Evolutionary conservation across 1,140 invertebrate genomes (phyloP).

Genomic region (Habropoda laboriosa): DNA sequence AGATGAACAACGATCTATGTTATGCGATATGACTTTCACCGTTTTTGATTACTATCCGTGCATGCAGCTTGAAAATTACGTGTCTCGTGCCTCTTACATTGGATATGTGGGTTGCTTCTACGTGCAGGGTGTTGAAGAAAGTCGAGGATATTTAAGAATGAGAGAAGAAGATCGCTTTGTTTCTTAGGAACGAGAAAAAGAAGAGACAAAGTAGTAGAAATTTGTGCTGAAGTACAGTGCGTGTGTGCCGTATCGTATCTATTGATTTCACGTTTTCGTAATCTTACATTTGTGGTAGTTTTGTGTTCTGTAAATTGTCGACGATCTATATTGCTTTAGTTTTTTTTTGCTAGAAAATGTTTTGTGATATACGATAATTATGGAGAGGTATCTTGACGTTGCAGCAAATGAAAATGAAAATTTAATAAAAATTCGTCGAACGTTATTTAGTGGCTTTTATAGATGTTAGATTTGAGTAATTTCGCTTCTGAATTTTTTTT

Average conservation of each 20-base stretch:
- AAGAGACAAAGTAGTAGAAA: no score
- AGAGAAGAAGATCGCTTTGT: no score
- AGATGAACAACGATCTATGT: background rate
- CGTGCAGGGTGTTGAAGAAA: background rate
- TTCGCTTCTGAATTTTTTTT: background rate
- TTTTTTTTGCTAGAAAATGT: no score
- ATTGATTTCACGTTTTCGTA: background rate
- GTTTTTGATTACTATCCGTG: conserved; percentile 22
- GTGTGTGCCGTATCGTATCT: background rate
- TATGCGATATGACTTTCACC: conserved; percentile 2
- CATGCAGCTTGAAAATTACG: conserved; percentile 40
- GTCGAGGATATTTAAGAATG: background rate
- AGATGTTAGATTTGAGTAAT: background rate
- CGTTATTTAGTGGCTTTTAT: background rate
- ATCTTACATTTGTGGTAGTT: no score
- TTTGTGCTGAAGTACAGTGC: no score
- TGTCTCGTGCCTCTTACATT: background rate
- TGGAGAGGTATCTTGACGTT: no score
- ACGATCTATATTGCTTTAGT: background rate
- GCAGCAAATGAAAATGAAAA: no score
- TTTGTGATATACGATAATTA: no score
- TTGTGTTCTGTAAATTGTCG: background rate
- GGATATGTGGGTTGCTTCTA: conserved; percentile 1
- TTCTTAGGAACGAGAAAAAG: no score
- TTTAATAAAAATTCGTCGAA: no score